A percentile compares a stretch with the other conserved stretches of the same genome.
Evolutionary conservation across 2,113 vertebrate species (phyloP).

Genomic region (Eurypyga helias): DNA sequence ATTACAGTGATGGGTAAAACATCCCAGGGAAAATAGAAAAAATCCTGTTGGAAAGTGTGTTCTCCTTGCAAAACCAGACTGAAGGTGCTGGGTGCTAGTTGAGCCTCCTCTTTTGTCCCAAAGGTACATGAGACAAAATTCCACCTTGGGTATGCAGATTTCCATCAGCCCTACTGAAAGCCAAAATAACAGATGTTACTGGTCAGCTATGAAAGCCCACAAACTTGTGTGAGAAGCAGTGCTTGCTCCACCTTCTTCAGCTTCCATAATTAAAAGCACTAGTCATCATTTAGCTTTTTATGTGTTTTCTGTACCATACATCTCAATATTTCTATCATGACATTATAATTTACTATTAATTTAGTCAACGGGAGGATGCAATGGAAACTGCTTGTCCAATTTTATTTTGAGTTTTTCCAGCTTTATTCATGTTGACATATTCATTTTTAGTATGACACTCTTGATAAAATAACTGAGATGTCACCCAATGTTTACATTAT

Average conservation of each 20-base stretch:
- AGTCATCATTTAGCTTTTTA: not conserved
- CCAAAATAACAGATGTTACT: not conserved
- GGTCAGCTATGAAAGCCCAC: not conserved
- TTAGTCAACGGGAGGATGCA: not conserved
- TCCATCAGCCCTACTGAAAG: not conserved
- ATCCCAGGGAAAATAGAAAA: not conserved
- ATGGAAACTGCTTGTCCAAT: not conserved
- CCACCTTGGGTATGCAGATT: not conserved
- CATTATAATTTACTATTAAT: not conserved
- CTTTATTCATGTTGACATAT: not conserved
- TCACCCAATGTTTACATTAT: not conserved
- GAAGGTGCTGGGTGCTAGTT: not conserved
- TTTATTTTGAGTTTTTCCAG: not conserved
- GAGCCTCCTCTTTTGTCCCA: not conserved
- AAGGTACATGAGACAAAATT: not conserved
- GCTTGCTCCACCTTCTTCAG: not conserved
- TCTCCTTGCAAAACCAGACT: not conserved
- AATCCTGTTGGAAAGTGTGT: not conserved
- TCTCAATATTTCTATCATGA: not conserved
- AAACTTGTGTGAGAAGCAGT: not conserved
- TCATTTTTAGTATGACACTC: not conserved
- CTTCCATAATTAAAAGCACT: not conserved
- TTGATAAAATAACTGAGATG: not conserved
- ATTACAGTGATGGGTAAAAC: not conserved
- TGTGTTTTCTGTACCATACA: not conserved